Conservation (phyloP, 2,888 invertebrate species). For the Rutpela maculata region DNA sequence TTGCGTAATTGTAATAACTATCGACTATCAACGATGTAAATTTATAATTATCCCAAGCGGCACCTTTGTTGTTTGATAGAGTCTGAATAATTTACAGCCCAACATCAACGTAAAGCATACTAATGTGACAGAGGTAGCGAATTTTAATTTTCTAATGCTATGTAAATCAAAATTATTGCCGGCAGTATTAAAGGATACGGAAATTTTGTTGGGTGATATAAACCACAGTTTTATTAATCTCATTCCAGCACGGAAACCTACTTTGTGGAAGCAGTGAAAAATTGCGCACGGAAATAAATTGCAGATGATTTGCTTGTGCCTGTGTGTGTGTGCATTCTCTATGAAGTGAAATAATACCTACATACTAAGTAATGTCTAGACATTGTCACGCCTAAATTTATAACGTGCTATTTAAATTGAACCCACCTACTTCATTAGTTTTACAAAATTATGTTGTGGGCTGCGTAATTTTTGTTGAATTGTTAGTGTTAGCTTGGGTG, state of each 20-base stretch:
- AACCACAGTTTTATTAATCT: neutral
- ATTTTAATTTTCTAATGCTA: constrained; percentile 27
- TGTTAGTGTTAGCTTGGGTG: neutral
- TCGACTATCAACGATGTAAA: neutral
- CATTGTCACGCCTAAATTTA: constrained; percentile 31
- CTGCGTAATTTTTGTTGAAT: constrained; percentile 15
- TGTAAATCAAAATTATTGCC: constrained; percentile 7
- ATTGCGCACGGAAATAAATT: neutral
- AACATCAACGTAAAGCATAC: constrained; percentile 13
- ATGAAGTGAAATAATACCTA: constrained; percentile 10
- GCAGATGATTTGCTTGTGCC: neutral
- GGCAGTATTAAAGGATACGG: constrained; percentile 5
- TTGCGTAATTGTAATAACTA: constrained; percentile 19
- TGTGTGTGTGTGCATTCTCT: neutral
- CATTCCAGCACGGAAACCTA: neutral
- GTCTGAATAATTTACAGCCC: constrained; percentile 27
- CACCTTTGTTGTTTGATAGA: constrained; percentile 24
- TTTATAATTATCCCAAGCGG: constrained; percentile 26
- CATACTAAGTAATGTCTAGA: constrained; percentile 33
- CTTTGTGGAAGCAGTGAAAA: neutral
- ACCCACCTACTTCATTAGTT: constrained; percentile 35
- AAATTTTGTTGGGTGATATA: neutral
- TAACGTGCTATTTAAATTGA: constrained; percentile 18
- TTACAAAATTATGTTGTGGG: constrained; percentile 22
- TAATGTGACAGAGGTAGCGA: constrained; percentile 5